A percentile compares a stretch with the other conserved stretches of the same genome.
Conservation (phyloP, 2,113 vertebrate genomes). For the Pipra filicauda region DNA sequence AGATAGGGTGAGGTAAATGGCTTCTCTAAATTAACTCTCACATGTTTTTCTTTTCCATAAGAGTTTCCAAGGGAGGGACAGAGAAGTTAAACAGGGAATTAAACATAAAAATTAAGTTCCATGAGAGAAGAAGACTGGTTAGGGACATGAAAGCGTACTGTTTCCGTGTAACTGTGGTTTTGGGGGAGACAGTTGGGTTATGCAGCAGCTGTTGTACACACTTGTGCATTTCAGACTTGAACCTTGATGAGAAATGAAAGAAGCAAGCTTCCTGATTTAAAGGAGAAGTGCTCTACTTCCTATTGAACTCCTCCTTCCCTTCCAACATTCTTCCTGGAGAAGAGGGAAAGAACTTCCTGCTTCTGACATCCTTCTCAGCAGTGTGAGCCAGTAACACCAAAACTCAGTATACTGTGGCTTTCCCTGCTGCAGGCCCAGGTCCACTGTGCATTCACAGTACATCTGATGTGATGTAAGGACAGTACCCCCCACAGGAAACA, state of each 20-base stretch:
- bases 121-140: not conserved
- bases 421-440: not conserved
- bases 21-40: not conserved
- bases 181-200: not conserved
- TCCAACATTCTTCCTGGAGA: not conserved
- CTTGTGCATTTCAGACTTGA: not conserved
- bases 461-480: rapidly evolving
- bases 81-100: not conserved
- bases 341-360: not conserved
- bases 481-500: rapidly evolving
- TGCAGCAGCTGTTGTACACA: rapidly evolving
- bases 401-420: rapidly evolving
- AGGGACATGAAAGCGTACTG: rapidly evolving
- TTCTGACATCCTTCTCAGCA: not conserved
- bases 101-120: not conserved
- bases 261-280: not conserved
- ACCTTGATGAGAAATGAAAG: not conserved
- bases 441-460: not conserved
- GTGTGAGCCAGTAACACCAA: not conserved
- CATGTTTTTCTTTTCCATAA: not conserved
- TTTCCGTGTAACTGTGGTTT: not conserved
- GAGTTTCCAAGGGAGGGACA: not conserved
- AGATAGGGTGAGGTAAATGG: not conserved
- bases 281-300: not conserved
- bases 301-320: not conserved